Conservation (phyloP, 35 echinoderm and acorn worm species). For the Chiridota heheva region DNA sequence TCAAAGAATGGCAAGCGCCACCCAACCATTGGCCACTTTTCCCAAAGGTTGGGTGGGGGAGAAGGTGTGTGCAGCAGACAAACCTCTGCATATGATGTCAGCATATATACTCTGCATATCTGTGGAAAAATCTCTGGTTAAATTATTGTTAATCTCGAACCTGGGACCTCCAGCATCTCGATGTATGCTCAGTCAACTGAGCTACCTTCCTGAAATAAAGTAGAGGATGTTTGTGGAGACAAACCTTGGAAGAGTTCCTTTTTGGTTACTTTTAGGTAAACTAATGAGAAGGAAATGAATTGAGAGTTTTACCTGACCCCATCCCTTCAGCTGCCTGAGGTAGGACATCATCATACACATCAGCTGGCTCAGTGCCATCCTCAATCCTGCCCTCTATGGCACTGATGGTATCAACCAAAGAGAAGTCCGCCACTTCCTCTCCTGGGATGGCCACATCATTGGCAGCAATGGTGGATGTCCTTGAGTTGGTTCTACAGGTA, state of each 20-base stretch:
- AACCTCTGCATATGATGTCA: too few species aligned
- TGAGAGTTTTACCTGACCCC: conserved; percentile 74
- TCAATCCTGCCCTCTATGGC: conserved; percentile 81
- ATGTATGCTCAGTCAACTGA: not conserved
- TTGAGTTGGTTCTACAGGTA: conserved; percentile 45
- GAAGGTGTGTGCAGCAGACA: too few species aligned
- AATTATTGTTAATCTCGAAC: too few species aligned
- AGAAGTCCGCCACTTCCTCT: conserved; percentile 48
- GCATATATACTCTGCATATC: too few species aligned
- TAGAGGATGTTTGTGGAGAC: not conserved
- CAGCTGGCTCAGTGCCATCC: conserved; percentile 25
- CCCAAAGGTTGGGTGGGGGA: too few species aligned
- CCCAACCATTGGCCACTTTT: too few species aligned
- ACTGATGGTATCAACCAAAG: conserved; percentile 72
- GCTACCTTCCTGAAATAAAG: not conserved
- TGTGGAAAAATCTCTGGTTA: too few species aligned
- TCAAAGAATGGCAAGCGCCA: too few species aligned
- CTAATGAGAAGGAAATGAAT: not conserved
- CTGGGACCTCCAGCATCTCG: too few species aligned
- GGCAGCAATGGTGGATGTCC: conserved; percentile 28
- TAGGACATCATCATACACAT: conserved; percentile 75
- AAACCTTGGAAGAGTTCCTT: not conserved
- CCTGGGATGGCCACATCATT: conserved; percentile 92
- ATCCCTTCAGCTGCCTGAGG: conserved; percentile 98
- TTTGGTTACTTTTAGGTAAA: not conserved